These are phyloP conservation scores for Macaria liturata DNA, from an alignment of 2,888 invertebrate genomes.

Conservation along the genomic window DNA sequence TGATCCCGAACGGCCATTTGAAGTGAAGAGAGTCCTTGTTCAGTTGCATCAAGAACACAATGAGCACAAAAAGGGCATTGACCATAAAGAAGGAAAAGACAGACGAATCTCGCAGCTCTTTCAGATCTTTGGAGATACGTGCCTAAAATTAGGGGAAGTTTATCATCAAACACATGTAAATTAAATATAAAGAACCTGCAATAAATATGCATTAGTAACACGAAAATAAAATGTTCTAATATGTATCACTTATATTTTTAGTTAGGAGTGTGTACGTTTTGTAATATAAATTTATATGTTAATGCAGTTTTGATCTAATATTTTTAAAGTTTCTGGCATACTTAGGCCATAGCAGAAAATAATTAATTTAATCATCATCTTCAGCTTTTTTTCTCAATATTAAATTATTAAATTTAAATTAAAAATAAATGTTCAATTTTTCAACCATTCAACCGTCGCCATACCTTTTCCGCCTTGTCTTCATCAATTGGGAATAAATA, in stretches of 20 bases:
- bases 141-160: slow-evolving; percentile 87
- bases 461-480: slow-evolving; percentile 95
- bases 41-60: slow-evolving; percentile 98
- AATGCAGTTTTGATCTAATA: too few relatives aligned
- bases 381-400: too few relatives aligned
- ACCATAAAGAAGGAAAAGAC: slow-evolving; percentile 99
- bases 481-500: slow-evolving; percentile 97
- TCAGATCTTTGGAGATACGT: slow-evolving; percentile 94
- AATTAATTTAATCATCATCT: too few relatives aligned
- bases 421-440: too few relatives aligned
- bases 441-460: slow-evolving; percentile 1
- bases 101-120: slow-evolving; percentile 96
- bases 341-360: too few relatives aligned
- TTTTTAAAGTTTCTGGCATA: too few relatives aligned
- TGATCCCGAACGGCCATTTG: slow-evolving; percentile 98
- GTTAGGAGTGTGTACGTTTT: too few relatives aligned
- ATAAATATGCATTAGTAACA: slow-evolving; percentile 42
- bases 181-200: slow-evolving; percentile 45
- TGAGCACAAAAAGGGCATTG: slow-evolving; percentile 99
- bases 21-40: slow-evolving; percentile 98
- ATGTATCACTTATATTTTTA: too few relatives aligned
- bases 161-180: slow-evolving; percentile 43
- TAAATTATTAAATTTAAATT: too few relatives aligned
- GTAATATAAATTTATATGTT: too few relatives aligned
- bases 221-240: neutral